Percentiles rank a stretch among this genome's conserved stretches.
These are phyloP conservation scores for Phyllostomus discolor DNA, from an alignment of 2,113 vertebrate genomes.

Conservation along the genomic window DNA sequence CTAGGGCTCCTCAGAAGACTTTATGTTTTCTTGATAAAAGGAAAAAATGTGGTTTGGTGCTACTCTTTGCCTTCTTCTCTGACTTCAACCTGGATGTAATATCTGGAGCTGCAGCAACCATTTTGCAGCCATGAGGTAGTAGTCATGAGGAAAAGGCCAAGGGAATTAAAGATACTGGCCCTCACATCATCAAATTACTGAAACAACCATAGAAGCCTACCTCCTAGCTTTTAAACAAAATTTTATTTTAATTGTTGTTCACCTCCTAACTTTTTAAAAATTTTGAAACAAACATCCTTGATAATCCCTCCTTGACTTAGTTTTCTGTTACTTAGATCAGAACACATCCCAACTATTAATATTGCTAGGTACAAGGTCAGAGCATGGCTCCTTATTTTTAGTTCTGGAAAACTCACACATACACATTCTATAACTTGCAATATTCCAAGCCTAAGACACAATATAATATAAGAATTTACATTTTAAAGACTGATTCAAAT, in stretches of 20 bases:
- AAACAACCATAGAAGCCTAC: background rate
- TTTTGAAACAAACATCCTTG: background rate
- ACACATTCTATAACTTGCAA: background rate
- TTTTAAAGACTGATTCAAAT: background rate
- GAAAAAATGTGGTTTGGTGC: background rate
- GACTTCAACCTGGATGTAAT: background rate
- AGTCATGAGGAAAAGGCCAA: background rate
- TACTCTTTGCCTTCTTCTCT: background rate
- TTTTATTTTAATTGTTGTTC: too few relatives aligned
- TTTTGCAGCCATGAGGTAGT: background rate
- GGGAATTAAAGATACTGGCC: background rate
- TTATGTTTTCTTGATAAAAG: background rate
- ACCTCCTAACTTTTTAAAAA: background rate
- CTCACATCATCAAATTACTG: background rate
- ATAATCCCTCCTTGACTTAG: background rate
- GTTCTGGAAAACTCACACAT: background rate
- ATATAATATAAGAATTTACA: background rate
- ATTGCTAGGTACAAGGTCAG: background rate
- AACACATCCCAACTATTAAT: background rate
- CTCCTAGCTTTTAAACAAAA: background rate
- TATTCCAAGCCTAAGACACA: background rate
- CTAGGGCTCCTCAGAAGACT: background rate
- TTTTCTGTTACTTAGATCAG: background rate
- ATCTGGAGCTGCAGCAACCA: background rate
- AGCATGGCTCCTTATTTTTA: background rate